Evolutionary conservation across 2,888 invertebrate species (phyloP), one percentile per base, ranked within the genome.

Genomic region (Lysandra coridon): DNA sequence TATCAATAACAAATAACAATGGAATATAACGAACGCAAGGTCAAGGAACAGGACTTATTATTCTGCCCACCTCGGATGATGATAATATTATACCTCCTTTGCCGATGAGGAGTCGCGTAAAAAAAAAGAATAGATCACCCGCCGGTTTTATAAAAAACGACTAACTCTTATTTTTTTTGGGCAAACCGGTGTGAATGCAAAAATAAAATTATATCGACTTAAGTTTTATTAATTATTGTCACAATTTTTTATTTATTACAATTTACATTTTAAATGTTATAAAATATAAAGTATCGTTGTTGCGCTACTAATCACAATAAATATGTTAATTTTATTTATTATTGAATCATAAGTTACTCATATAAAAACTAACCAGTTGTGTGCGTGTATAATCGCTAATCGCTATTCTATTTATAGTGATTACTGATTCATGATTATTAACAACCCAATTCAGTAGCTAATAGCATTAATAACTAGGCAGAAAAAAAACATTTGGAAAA

Each of bases 11-110:
- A 62, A 62, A 23, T 33, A 14, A 23, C 10, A 4, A 33, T 7
- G 1, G 12, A 30, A 69, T 14, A 69, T 64, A 33, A 37, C 33
- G 33, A 69, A 69, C 33, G 33, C 69, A 69, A 69, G 69, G 69
- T 69, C 69, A 33, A 69, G 69, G 33, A 69, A 69, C 69, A 69
- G 33, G 69, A 17, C 69, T 17, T 69, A 69, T 64, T 30, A 30
- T 69, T 37, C 69, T 30, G 33, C 14, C 69, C 69, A 37, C 69
- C 69, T 69, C 33, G 4, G 17, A 37, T 69, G 33, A 33, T 69
- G 17, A 7, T n/a, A 23, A 23, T 23, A 23, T 23, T 23, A 7
- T 12, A 10, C 30, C 30, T 69, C 33, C 33, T 37, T 69, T 37
- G 69, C 69, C 69, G 10, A 49, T 49, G 49, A 10, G 3, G 33